Evolutionary conservation across 1,140 invertebrate genomes (phyloP).

Genomic region (Maniola jurtina): DNA sequence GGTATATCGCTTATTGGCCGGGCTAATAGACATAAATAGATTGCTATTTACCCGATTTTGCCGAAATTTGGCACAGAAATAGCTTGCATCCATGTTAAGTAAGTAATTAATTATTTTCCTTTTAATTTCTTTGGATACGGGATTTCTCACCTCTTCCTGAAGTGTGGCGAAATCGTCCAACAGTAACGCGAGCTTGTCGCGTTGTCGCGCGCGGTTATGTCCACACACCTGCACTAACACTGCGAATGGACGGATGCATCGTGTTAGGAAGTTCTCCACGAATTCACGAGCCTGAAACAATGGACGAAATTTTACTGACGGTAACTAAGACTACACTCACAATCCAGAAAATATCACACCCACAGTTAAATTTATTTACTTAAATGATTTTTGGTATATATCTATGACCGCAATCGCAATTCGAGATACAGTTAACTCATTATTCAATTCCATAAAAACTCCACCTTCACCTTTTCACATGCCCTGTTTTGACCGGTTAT

Average conservation of each 20-base stretch:
- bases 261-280: constrained; percentile 92
- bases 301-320: background rate
- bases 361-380: background rate
- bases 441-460: no score
- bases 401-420: no score
- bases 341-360: no score
- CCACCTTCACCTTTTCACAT: no score
- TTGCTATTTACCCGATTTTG: no score
- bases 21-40: no score
- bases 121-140: background rate
- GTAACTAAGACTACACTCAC: no score
- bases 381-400: no score
- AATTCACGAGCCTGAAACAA: constrained; percentile 86
- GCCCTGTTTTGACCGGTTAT: no score
- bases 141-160: constrained; percentile 92
- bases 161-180: constrained; percentile 91
- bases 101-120: background rate
- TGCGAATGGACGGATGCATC: constrained; percentile 92
- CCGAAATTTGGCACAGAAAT: no score
- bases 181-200: constrained; percentile 94
- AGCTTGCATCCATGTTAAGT: background rate
- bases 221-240: constrained; percentile 94
- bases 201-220: constrained; percentile 95
- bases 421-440: no score
- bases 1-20: no score